These are phyloP conservation scores for Empis stercorea DNA, from an alignment of 2,888 invertebrate species.

Conservation along the genomic window DNA sequence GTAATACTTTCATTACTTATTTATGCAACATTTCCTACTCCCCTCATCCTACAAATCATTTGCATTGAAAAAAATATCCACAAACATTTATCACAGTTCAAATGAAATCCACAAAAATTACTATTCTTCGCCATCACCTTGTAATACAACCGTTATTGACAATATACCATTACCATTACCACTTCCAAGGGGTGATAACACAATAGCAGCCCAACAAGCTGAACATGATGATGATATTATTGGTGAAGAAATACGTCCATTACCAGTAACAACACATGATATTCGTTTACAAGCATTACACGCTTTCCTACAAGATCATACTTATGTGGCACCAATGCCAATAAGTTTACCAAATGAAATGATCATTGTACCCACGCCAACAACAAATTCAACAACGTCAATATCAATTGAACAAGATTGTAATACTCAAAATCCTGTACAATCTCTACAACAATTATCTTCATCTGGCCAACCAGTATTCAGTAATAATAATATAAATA, in stretches of 20 bases:
- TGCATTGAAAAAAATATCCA: background rate
- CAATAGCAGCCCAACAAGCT: constrained; percentile 10
- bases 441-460: background rate
- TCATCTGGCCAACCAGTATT: background rate
- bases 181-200: constrained; percentile 14
- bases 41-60: background rate
- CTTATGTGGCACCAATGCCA: constrained; percentile 29
- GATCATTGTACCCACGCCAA: constrained; percentile 13
- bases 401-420: background rate
- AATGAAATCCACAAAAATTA: constrained; percentile 13
- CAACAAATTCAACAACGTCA: constrained; percentile 6
- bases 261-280: constrained; percentile 30
- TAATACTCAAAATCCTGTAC: background rate
- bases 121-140: constrained; percentile 5
- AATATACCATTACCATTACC: constrained; percentile 18
- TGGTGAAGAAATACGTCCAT: constrained; percentile 33
- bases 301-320: constrained; percentile 34
- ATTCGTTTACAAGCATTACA: constrained; percentile 28
- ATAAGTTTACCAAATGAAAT: constrained; percentile 17
- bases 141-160: constrained; percentile 14
- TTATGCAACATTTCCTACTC: background rate
- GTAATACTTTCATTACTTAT: no score
- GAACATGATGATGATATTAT: constrained; percentile 32
- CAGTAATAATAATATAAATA: background rate
- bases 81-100: constrained; percentile 10